phyloP scores from a whole-genome alignment of 2,113 vertebrate species.

The Ptyas mucosa region DNA sequence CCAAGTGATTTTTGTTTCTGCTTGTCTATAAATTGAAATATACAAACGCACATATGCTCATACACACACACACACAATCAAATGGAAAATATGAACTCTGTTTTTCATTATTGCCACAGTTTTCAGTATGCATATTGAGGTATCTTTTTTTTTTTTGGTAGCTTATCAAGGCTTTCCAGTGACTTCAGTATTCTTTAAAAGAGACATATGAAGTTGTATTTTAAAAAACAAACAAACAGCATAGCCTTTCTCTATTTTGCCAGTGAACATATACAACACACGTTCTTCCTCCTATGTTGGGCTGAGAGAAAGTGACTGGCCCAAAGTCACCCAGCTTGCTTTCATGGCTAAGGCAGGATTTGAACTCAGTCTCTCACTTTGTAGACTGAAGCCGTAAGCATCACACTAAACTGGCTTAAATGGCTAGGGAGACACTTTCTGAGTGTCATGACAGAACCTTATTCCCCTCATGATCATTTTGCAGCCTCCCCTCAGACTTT shows the following conservation, averaged over 20 bases:
- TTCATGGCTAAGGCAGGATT: too few species aligned
- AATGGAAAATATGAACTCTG: constrained; percentile 65
- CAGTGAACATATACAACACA: too few species aligned
- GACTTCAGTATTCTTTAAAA: neutral
- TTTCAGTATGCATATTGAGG: neutral
- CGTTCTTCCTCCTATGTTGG: too few species aligned
- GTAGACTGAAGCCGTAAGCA: too few species aligned
- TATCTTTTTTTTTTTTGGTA: neutral
- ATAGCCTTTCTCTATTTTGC: neutral
- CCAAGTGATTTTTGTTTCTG: neutral
- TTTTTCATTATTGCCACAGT: neutral
- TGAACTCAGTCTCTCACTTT: too few species aligned
- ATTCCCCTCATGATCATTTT: too few species aligned
- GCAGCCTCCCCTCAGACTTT: too few species aligned
- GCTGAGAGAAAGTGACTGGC: too few species aligned
- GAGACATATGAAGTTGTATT: neutral
- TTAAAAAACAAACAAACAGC: neutral
- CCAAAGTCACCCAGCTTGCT: too few species aligned
- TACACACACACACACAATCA: constrained; percentile 19
- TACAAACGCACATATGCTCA: neutral
- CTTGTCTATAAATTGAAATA: neutral
- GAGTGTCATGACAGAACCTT: too few species aligned
- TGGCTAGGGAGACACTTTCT: too few species aligned
- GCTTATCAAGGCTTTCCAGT: neutral
- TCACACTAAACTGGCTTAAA: too few species aligned